Evolutionary conservation across 64 coral and sea anemone genomes (phyloP), one percentile per base, ranked within the genome.

Genomic region (Trachythela sp.): DNA sequence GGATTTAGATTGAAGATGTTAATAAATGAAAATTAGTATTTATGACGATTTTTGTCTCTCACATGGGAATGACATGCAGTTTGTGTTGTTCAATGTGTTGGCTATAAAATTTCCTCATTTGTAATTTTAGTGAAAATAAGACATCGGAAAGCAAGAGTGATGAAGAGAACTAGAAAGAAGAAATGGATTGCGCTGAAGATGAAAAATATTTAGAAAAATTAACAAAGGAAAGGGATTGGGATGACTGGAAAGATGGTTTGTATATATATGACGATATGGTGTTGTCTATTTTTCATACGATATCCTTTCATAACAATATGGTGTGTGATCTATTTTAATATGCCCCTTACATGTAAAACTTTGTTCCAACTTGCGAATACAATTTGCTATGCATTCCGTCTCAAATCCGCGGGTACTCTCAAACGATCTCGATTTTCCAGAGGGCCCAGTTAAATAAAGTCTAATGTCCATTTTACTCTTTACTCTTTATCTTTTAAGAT

Each of bases 191-290:
- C 22, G 8, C 56, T 64, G 95, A 92, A 1, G 83, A 83, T 42
- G 84, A 94, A 15, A 87, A 94, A 9, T 77, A 97, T 37, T 85
- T 90, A 30, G 89, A 45, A 20, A 92, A 94, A 84, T 76, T 97
- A 36, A 86, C 40, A 9, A 97, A 97, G 58, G 87, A 87, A 33
- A 88, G 95, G 35, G 86, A 93, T 27, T 93, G 92, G 95, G 95
- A 97, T 50, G 95, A 97, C 22, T 97, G 95, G 95, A 97, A 97
- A 90, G 95, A 97, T 92, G 95, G 95, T 94, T 77, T 70, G 94
- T 70, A 40, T 4, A 15, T 35, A 30, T 13, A 20, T 4, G 9
- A 30, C 10, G n/a, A 39, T 50, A 9, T 22, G 6, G 15, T 72
- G 33, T 2, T 24, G n/a, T n/a, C n/a, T n/a, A n/a, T n/a, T 68